Evolutionary conservation across 2,797 vertebrate genomes (phyloP).

Genomic region (Luscinia luscinia): DNA sequence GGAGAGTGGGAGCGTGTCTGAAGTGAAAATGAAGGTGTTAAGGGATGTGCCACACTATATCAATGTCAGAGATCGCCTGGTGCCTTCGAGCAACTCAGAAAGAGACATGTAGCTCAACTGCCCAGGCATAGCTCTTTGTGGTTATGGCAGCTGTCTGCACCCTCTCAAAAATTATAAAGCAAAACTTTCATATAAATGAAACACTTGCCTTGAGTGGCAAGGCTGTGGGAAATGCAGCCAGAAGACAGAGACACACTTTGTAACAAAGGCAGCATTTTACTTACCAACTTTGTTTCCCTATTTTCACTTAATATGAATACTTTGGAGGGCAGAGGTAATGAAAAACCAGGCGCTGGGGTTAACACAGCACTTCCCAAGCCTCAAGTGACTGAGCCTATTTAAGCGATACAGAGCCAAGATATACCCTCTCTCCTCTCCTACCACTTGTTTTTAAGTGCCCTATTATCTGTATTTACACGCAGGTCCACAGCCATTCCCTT

Average conservation of each 20-base stretch:
- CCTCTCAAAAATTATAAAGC: background rate
- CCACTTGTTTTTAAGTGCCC: background rate
- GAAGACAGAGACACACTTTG: background rate
- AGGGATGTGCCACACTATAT: background rate
- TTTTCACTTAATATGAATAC: background rate
- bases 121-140: background rate
- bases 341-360: background rate
- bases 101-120: accelerated
- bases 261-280: background rate
- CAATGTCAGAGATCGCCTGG: background rate
- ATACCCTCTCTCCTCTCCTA: background rate
- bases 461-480: background rate
- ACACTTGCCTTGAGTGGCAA: background rate
- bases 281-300: background rate
- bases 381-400: background rate
- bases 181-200: background rate
- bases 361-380: background rate
- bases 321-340: background rate
- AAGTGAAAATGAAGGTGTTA: slow-evolving; percentile 13
- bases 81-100: background rate
- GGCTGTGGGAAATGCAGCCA: background rate
- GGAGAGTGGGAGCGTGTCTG: background rate
- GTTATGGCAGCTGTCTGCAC: background rate
- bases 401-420: background rate
- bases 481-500: background rate